Evolutionary conservation across 2,888 invertebrate genomes (phyloP), one percentile per base, ranked within the genome.

Genomic region (Hermodice carunculata): DNA sequence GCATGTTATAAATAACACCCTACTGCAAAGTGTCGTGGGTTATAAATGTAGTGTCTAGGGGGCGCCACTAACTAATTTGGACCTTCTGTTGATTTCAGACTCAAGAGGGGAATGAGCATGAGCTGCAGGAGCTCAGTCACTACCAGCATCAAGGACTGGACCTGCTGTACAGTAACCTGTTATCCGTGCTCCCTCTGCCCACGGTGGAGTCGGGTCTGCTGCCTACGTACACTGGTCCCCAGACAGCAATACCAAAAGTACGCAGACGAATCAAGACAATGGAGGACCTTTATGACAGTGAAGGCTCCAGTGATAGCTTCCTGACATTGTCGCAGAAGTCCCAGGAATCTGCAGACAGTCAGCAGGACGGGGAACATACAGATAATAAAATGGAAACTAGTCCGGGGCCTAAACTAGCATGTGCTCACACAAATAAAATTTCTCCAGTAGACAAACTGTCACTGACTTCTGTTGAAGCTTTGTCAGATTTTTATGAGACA

Each of bases 401-500:
- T n/a, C n/a, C n/a, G n/a, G n/a, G n/a, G n/a, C n/a, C n/a, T n/a
- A n/a, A n/a, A n/a, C n/a, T n/a, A n/a, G n/a, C n/a, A n/a, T n/a
- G n/a, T n/a, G n/a, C n/a, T n/a, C 14, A 46, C 8, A 46, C 14
- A 19, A 8, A 22, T 8, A 46, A 17, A 46, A 17, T 19, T n/a
- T 14, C 14, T 22, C 49, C 48, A 11, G 59, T 8, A 29, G 59
- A 59, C 8, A 19, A 37, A 19, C 22, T 54, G 4, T 19, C 43
- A 26, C 6, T 22, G 44, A 4, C 6, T 8, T 31, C 43, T 2
- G 34, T 61, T 5, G 24, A 24, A 31, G 28, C 48, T 19, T 28
- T 63, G n/a, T 22, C 56, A 24, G 56, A 56, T 11, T 32, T 63
- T 37, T 63, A 63, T 57, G 63, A 63, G 22, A 40, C 32, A 2